Base-by-base conservation (phyloP, 2,113 vertebrate species). In the Malurus elegans region DNA sequence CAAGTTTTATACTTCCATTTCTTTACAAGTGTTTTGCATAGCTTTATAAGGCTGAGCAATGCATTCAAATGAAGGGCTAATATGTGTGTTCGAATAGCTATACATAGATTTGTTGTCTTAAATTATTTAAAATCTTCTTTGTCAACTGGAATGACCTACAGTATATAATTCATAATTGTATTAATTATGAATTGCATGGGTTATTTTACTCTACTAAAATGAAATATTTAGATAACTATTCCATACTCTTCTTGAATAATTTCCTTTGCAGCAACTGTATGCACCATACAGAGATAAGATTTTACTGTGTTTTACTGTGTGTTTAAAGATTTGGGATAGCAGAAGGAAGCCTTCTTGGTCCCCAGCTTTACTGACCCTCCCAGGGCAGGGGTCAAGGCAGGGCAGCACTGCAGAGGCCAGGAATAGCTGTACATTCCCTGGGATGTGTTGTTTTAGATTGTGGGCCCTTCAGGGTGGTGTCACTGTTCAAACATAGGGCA, bases 51-150 rank as follows among this genome's bases (percentile, higher is more conserved):
- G 44, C 54, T 86, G 51, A 96, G 50, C 10, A 81, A 24, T 87
- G 45, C 56, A 80, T 88, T 94, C 60, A 91, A 91, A 95, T 92
- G 85, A 94, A 60, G 40, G 65, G 53, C 50, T 93, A 48, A 86
- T 86, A 82, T 94, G 42, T 61, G 34, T 67, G 29, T 83, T 95
- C 60, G 93, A 84, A 86, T 44, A 76, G 28, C 61, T 95, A 48
- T 81, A 64, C 58, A 89, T 70, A 87, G 32, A 80, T 93, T 67
- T 92, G 48, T 88, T 40, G 12, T 61, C 72, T 42, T 89, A 79
- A 93, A 89, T 96, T 83, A 84, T 88, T 79, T 65, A 66, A 88
- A 85, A 58, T 87, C 48, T 56, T 96, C 71, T 87, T 57, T 88
- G 74, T 75, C 38, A 93, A 53, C 31, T 91, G 42, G 81, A 93